Base-by-base conservation (phyloP, 2,113 vertebrate genomes). In the Aphelocoma coerulescens region DNA sequence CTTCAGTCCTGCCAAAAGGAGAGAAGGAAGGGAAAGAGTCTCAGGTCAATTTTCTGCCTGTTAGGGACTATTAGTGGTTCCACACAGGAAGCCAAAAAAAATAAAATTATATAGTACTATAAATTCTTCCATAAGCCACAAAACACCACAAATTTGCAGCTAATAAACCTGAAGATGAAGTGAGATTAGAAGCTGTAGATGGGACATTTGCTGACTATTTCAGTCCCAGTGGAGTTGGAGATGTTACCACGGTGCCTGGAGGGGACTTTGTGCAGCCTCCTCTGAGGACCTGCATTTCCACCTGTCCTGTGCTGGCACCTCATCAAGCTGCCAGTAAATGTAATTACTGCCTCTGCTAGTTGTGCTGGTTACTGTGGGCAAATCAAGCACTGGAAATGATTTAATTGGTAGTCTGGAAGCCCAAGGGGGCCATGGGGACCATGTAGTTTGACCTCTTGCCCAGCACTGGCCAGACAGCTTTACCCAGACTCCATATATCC, bases 51-150 rank as follows among this genome's bases (percentile, higher is more conserved):
- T 97, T 98, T 96, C 96, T 97, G 96, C 97, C 96, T 97, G 81
- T 96, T 96, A 97, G 89, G 95, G 93, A 88, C 96, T 95, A 96
- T 98, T 98, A 97, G 97, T 95, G 96, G 97, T 97, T 98, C 97
- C 95, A 94, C 13, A 48, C 95, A 95, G 89, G 96, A 97, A 97
- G 96, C 97, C 94, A 84, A 90, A 83, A 90, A 96, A 88, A 74
- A 77, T 58, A 85, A 91, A 90, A 89, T 97, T 97, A 98, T 95
- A 94, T 92, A 96, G 93, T 97, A 83, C 96, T 97, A 97, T 97
- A 98, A 98, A 97, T 97, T 97, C 97, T 93, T 97, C 97, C 88
- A 93, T 93, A 89, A 96, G 96, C 98, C 97, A 97, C 97, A 97
- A 95, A 97, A 84, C 89, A 96, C 94, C 95, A 92, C 95, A 95